phyloP scores from a whole-genome alignment of 2,113 vertebrate species.

The Anoplopoma fimbria region DNA sequence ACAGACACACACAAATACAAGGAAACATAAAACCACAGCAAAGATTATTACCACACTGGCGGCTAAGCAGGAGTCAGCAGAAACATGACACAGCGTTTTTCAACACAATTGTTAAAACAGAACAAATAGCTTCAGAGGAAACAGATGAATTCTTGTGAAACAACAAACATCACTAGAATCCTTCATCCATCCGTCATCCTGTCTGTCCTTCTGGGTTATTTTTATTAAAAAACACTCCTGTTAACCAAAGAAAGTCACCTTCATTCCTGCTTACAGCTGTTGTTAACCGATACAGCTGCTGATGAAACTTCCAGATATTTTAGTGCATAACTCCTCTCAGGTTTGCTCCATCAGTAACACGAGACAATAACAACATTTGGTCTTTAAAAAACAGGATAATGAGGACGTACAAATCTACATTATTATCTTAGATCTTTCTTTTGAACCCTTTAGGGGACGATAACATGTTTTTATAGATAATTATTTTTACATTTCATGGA shows the following conservation, averaged over 20 bases:
- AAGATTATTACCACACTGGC: constrained; percentile 26
- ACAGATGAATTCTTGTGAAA: constrained; percentile 29
- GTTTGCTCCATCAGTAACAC: background rate
- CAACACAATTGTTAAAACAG: constrained; percentile 23
- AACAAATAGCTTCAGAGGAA: constrained; percentile 33
- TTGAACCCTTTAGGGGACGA: background rate
- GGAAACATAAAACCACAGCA: constrained; percentile 4
- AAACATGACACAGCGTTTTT: constrained; percentile 68
- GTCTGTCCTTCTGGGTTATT: constrained; percentile 2
- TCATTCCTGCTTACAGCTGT: background rate
- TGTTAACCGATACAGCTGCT: constrained; percentile 14
- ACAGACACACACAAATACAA: background rate
- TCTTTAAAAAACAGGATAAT: background rate
- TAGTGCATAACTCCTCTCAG: background rate
- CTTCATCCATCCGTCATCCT: constrained; percentile 12
- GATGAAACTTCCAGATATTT: background rate
- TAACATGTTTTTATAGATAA: background rate
- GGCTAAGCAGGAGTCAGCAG: constrained; percentile 54
- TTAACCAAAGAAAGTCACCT: constrained; percentile 8
- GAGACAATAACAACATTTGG: background rate
- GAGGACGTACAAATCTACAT: background rate
- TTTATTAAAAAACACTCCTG: background rate
- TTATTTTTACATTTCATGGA: background rate
- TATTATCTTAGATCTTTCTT: background rate
- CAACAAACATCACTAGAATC: constrained; percentile 14